Percentiles rank a stretch among this genome's conserved stretches.
phyloP scores from a whole-genome alignment of 2,888 invertebrate genomes.

The Pegoplata infirma region DNA sequence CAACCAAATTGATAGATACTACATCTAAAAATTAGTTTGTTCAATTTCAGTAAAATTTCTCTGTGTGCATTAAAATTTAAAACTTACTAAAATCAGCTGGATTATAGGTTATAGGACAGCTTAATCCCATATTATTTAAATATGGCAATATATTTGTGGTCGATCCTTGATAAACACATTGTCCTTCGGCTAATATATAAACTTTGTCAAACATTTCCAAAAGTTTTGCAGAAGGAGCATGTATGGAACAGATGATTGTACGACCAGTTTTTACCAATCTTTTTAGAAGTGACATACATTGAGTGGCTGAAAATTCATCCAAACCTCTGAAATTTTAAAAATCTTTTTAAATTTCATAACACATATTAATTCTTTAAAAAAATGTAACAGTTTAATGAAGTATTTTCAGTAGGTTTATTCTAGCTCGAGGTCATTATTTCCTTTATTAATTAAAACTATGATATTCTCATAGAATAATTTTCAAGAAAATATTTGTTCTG shows the following conservation, averaged over 20 bases:
- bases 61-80: not conserved
- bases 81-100: conserved; percentile 96
- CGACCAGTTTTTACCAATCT: conserved; percentile 90
- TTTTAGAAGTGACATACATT: conserved; percentile 90
- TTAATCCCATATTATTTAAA: conserved; percentile 85
- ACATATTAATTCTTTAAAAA: too few species aligned
- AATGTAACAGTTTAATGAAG: too few species aligned
- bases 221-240: conserved; percentile 94
- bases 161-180: conserved; percentile 93
- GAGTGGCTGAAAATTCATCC: conserved; percentile 93
- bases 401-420: too few species aligned
- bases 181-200: conserved; percentile 92
- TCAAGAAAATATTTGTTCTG: too few species aligned
- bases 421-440: too few species aligned
- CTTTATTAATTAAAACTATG: too few species aligned
- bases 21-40: too few species aligned
- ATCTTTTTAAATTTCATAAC: too few species aligned
- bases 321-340: conserved; percentile 83
- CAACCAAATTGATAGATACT: too few species aligned
- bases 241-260: conserved; percentile 95
- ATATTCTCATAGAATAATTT: too few species aligned
- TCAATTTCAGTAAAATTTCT: not conserved
- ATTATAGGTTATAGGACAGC: conserved; percentile 95
- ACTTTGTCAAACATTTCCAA: conserved; percentile 95
- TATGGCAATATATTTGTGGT: conserved; percentile 89